Evolutionary conservation across 2,888 invertebrate species (phyloP).

Genomic region (Dynastes tityus): DNA sequence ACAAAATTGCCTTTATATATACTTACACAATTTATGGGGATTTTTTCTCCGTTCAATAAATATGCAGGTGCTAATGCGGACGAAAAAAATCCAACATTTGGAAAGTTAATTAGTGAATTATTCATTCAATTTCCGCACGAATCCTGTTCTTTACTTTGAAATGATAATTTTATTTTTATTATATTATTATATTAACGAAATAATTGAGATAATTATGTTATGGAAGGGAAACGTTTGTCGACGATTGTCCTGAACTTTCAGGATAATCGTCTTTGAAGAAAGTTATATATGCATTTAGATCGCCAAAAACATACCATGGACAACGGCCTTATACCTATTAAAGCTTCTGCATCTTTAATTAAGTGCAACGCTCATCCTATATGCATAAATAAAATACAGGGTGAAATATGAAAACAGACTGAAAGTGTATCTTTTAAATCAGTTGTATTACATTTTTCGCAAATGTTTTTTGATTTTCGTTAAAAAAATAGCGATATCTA

Average conservation of each 20-base stretch:
- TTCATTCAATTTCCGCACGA: conserved; percentile 37
- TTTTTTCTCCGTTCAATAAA: conserved; percentile 25
- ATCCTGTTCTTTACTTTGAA: conserved; percentile 23
- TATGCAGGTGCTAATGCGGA: conserved; percentile 19
- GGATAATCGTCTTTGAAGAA: too few species aligned
- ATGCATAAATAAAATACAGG: too few species aligned
- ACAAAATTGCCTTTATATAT: conserved; percentile 42
- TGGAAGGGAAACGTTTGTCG: conserved; percentile 3
- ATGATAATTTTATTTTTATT: conserved; percentile 43
- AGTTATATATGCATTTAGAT: not conserved
- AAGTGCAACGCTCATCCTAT: too few species aligned
- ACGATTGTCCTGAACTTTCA: not conserved
- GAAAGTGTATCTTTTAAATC: too few species aligned
- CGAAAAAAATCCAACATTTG: conserved; percentile 34
- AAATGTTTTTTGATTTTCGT: too few species aligned
- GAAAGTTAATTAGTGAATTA: conserved; percentile 45
- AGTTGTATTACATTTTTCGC: too few species aligned
- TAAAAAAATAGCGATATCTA: too few species aligned
- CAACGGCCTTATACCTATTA: not conserved
- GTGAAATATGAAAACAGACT: too few species aligned
- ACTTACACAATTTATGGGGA: conserved; percentile 22
- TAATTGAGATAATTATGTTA: not conserved
- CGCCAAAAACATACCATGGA: too few species aligned
- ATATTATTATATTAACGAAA: conserved; percentile 31
- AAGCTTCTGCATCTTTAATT: too few species aligned